These are phyloP conservation scores for Petrolisthes cinctipes DNA, from an alignment of 2,888 invertebrate species.

Conservation along the genomic window DNA sequence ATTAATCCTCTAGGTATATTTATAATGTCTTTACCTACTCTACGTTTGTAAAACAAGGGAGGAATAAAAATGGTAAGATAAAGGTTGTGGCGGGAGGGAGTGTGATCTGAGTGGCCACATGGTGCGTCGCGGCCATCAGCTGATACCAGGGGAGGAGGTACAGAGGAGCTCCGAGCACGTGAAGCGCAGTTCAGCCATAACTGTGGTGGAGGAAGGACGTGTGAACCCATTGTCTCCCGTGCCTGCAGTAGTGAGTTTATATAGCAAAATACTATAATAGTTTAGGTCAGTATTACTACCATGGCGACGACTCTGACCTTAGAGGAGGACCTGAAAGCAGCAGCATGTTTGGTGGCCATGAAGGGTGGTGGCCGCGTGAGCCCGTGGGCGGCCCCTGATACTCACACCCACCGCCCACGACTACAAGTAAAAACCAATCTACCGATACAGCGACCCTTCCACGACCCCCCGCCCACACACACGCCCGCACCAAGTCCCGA, in stretches of 20 bases:
- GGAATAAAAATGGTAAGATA: constrained; percentile 4
- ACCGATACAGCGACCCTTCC: constrained; percentile 42
- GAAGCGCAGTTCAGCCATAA: constrained; percentile 43
- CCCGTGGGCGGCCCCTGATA: constrained; percentile 52
- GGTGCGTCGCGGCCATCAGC: constrained; percentile 51
- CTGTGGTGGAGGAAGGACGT: constrained; percentile 16
- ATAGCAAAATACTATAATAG: constrained; percentile 3
- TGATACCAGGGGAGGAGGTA: constrained; percentile 41
- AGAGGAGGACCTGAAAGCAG: constrained; percentile 57
- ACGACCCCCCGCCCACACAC: constrained; percentile 54
- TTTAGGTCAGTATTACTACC: constrained; percentile 22
- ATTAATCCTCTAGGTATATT: background rate
- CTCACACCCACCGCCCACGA: constrained; percentile 53
- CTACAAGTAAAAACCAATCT: constrained; percentile 51
- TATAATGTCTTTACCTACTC: background rate
- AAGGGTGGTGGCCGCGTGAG: constrained; percentile 44
- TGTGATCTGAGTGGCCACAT: constrained; percentile 33
- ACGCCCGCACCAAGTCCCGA: constrained; percentile 59
- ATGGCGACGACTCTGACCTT: constrained; percentile 41
- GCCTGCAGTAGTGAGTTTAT: constrained; percentile 19
- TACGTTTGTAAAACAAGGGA: background rate
- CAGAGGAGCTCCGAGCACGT: constrained; percentile 42
- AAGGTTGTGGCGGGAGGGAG: background rate
- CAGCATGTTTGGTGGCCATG: constrained; percentile 58
- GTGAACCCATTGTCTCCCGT: background rate